Conservation (phyloP, 2,113 vertebrate genomes). For the Pseudolaguvia tuberculata region DNA sequence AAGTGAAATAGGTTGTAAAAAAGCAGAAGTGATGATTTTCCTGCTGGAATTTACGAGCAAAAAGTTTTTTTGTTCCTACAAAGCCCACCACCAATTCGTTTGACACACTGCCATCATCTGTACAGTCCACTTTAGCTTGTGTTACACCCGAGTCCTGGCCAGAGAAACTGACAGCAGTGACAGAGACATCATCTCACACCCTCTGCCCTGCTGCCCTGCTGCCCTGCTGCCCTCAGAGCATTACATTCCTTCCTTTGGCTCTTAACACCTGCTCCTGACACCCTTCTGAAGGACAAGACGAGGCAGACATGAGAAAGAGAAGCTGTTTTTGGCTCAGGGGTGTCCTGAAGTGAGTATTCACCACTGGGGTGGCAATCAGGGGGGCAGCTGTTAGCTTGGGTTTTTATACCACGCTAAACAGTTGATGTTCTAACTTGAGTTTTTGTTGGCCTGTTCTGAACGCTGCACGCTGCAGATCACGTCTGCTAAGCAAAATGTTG, state of each 20-base stretch:
- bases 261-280: slow-evolving; percentile 48
- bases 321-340: slow-evolving; percentile 28
- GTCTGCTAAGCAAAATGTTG: slow-evolving; percentile 30
- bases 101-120: neutral
- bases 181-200: slow-evolving; percentile 43
- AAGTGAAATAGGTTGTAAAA: neutral
- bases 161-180: slow-evolving; percentile 40
- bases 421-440: slow-evolving; percentile 1
- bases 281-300: slow-evolving; percentile 20
- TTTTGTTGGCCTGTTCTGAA: slow-evolving; percentile 43
- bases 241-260: slow-evolving; percentile 44
- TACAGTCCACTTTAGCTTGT: slow-evolving; percentile 12
- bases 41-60: neutral
- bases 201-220: slow-evolving; percentile 21
- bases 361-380: slow-evolving; percentile 42
- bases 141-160: neutral
- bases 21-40: neutral
- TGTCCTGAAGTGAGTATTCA: slow-evolving; percentile 17
- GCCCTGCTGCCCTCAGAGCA: slow-evolving; percentile 26
- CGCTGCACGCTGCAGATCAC: slow-evolving; percentile 14
- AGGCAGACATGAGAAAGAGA: slow-evolving; percentile 19
- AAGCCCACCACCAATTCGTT: neutral
- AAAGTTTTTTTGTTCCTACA: neutral
- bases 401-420: neutral
- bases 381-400: slow-evolving; percentile 33